Base-by-base conservation (phyloP, 2,797 vertebrate species). In the Erpetoichthys calabaricus region DNA sequence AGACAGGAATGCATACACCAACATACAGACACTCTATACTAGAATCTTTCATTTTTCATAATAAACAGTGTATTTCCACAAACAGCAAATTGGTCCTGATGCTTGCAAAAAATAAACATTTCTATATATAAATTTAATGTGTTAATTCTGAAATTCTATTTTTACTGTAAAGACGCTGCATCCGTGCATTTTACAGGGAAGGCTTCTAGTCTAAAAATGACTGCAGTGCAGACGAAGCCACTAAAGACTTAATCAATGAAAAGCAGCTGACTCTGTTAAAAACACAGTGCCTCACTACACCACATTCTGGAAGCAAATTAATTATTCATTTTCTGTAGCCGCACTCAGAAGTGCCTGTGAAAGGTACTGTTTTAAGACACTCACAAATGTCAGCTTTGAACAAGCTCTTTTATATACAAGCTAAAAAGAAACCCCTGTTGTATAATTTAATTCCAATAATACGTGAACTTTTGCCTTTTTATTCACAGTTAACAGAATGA, bases 191-290 rank as follows among this genome's bases (percentile, higher is more conserved):
- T 25, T 25, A 25, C 25, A 25, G 25, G 25, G 25, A 25, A 25
- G 25, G 25, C 25, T 25, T 25, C 25, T 25, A 25, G 25, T 51
- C 65, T 63, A 68, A 64, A 66, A 72, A 68, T 58, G 65, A 45
- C 76, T 73, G 76, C 74, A 76, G 65, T 72, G 75, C 72, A 65
- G 74, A 68, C 62, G 60, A 60, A 73, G 62, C 64, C 70, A 74
- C 45, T 8, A 67, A 63, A 59, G 72, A 66, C 61, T 41, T 67
- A 54, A 79, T 70, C 73, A 64, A 70, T 65, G 65, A 62, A 63
- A 62, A 68, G 68, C 55, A 61, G 73, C 72, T 78, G 68, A 75
- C 62, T 73, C 66, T 70, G 70, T 70, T 62, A 50, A 57, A 57
- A 47, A 9, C 54, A 61, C 46, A 45, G 45, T 46, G 55, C 51